Base-by-base conservation (phyloP, 2,888 invertebrate species). In the Troilus luridus region DNA sequence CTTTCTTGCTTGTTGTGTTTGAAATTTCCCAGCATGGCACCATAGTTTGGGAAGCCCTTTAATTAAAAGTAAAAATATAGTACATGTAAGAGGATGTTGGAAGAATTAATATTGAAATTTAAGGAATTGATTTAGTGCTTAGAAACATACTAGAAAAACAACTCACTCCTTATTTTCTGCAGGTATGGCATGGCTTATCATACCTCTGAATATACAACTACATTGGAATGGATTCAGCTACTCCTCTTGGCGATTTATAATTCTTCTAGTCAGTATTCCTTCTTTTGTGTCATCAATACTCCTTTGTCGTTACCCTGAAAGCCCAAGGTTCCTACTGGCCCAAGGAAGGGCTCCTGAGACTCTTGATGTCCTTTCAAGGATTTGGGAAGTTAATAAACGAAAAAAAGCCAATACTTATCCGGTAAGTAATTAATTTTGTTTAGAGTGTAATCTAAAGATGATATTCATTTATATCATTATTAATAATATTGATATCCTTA, bases 181-280 rank as follows among this genome's bases (percentile, higher is more conserved):
- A 96, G 97, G 95, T 89, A 93, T 97, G 91, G 96, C 97, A 11
- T 96, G 96, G 96, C 93, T 95, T 0, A 95, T 97, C 17, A 95
- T 97, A 0, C 97, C 97, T 0, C 77, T 94, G 88, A 93, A 93
- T 19, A 93, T 94, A 91, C 93, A 93, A 12, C 91, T 93, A 85
- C 91, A 93, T n/a, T 93, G 93, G 72, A 92, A 93, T 1, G 93
- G 94, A 19, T 93, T 97, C 92, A 93, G 94, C 0, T 96, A 96
- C 93, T 95, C 96, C 64, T 96, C 97, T 0, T 98, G 98, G 98
- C 95, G 98, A 11, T 93, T 97, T 10, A 95, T 97, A 91, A 94
- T 98, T 5, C 95, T 96, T 0, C 94, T 96, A 0, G 95, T 97
- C 91, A 95, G 96, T 0, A 67, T 97, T 6, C 96, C 97, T 0